Base-by-base conservation (phyloP, 2,888 invertebrate species). In the Amblyjoppa fuscipennis region DNA sequence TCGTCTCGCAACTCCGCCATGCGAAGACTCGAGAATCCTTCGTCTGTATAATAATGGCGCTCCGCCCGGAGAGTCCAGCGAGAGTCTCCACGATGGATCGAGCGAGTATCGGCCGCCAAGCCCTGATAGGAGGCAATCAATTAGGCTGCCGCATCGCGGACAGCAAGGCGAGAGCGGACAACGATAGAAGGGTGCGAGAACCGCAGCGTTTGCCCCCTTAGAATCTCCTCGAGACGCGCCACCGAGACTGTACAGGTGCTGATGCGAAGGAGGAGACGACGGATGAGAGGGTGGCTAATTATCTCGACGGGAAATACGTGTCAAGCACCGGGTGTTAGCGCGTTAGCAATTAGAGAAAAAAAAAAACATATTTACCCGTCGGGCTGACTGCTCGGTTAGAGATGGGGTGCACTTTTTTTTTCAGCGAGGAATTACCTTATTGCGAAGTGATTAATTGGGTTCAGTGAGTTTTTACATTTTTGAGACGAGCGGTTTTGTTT, bases 121-220 rank as follows among this genome's bases (percentile, higher is more conserved):
- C 49, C 49, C 69, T 78, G 51, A 78, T 70, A 61, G 61, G 16
- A 59, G 78, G 61, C 70, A 78, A 78, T 78, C 78, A 78, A 56
- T 78, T 78, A 59, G 70, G 78, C 49, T 70, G 78, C 59, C 69
- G 59, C 59, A 78, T 61, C 78, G 31, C 59, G 70, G 16, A n/a
- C 16, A 13, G 59, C 28, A 28, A 38, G 5, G 41, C 13, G 66
- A 66, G 66, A 34, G 5, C 16, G 76, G 34, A 66, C 49, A 61
- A n/a, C 51, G 45, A 66, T 45, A 51, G 76, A 76, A 56, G 38
- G 56, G 49, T 34, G 53, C 68, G 41, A 78, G 78, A 78, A 68
- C 70, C 78, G 49, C 31, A 34, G 20, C 59, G 45, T 61, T 53
- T 53, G 59, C 11, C 45, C 49, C 70, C 61, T 9, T 9, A 49